phyloP scores from a whole-genome alignment of 2,797 vertebrate species.

The Chelidonichthys spinosus region DNA sequence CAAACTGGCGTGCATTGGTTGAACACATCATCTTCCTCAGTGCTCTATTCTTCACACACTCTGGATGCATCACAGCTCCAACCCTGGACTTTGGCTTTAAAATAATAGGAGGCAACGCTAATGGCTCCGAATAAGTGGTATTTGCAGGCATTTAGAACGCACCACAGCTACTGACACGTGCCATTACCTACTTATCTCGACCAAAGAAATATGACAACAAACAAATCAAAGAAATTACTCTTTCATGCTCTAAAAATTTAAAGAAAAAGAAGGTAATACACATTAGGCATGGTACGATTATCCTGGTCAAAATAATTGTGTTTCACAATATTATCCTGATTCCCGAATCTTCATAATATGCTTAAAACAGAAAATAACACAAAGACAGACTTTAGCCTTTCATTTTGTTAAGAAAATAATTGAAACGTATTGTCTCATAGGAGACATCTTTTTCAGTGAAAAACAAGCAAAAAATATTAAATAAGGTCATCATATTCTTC shows the following conservation, averaged over 20 bases:
- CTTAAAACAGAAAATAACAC: too few relatives aligned
- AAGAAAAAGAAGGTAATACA: too few relatives aligned
- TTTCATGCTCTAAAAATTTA: background rate
- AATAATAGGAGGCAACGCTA: background rate
- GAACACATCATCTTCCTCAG: constrained; percentile 21
- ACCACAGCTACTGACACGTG: background rate
- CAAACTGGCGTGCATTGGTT: background rate
- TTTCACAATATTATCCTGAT: too few relatives aligned
- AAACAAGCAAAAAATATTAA: too few relatives aligned
- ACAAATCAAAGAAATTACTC: background rate
- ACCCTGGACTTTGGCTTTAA: background rate
- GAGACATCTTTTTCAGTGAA: too few relatives aligned
- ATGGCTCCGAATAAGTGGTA: constrained; percentile 2
- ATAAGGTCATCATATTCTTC: too few relatives aligned
- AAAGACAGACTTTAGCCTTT: too few relatives aligned
- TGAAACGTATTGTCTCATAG: too few relatives aligned
- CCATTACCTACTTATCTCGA: background rate
- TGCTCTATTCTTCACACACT: constrained; percentile 33
- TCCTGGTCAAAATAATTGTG: too few relatives aligned
- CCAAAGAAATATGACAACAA: background rate
- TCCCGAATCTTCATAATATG: too few relatives aligned
- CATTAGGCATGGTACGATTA: too few relatives aligned
- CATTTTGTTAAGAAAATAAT: too few relatives aligned
- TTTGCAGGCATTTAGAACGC: constrained; percentile 9
- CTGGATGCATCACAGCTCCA: constrained; percentile 17